Percentiles rank a stretch among this genome's conserved stretches.
These are phyloP conservation scores for Drosophila melanocephala DNA, from an alignment of 2,888 invertebrate species.

Conservation along the genomic window DNA sequence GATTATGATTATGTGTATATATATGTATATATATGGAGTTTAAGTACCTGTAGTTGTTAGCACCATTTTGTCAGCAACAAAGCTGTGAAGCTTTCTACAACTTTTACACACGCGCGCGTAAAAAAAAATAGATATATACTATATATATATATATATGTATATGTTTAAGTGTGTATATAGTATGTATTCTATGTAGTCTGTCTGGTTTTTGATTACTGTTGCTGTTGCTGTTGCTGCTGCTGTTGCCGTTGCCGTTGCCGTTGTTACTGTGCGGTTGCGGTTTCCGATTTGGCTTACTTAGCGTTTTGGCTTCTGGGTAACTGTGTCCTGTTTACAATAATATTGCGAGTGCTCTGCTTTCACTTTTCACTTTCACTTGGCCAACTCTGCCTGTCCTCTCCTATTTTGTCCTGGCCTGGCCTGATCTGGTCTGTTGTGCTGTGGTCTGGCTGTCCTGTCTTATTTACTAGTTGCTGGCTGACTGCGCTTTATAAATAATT, in stretches of 20 bases:
- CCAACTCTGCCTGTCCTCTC: slow-evolving; percentile 4
- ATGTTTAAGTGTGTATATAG: slow-evolving; percentile 11
- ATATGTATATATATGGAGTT: neutral
- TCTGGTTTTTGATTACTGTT: slow-evolving; percentile 26
- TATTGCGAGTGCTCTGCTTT: slow-evolving; percentile 10
- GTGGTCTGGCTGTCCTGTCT: slow-evolving; percentile 4
- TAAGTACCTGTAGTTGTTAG: slow-evolving; percentile 76
- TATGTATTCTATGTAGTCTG: slow-evolving; percentile 34
- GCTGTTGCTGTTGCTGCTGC: neutral
- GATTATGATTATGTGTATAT: neutral
- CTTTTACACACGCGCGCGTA: slow-evolving; percentile 64
- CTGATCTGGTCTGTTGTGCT: neutral
- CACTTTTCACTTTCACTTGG: slow-evolving; percentile 48
- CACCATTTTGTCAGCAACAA: slow-evolving; percentile 68
- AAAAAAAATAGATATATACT: slow-evolving; percentile 22
- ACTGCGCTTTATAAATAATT: slow-evolving; percentile 68
- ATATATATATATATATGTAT: slow-evolving; percentile 9
- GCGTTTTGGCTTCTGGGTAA: slow-evolving; percentile 20
- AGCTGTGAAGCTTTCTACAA: slow-evolving; percentile 49
- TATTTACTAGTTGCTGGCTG: slow-evolving; percentile 72
- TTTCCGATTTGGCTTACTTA: slow-evolving; percentile 27
- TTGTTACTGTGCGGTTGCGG: slow-evolving; percentile 28
- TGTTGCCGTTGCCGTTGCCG: neutral
- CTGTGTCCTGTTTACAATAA: slow-evolving; percentile 37
- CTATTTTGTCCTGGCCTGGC: neutral